These are phyloP conservation scores for Glaucomys volans DNA, from an alignment of 2,113 vertebrate genomes.

Conservation along the genomic window DNA sequence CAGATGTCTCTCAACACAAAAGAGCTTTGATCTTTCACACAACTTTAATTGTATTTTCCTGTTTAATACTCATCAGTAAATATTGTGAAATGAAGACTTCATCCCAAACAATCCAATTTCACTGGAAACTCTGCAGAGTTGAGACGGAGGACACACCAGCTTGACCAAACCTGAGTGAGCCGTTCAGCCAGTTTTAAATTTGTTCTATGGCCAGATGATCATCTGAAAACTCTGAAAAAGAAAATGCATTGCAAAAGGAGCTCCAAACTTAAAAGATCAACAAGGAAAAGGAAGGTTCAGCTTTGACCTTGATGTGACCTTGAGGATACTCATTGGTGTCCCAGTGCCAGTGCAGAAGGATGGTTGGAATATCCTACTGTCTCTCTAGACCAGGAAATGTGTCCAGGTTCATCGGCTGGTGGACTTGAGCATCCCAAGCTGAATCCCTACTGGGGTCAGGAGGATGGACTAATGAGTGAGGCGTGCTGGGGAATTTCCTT, in stretches of 20 bases:
- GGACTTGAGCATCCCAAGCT: accelerated
- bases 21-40: slow-evolving; percentile 83
- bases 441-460: neutral
- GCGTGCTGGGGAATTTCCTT: no score
- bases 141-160: neutral
- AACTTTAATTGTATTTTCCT: slow-evolving; percentile 84
- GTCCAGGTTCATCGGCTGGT: neutral
- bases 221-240: neutral
- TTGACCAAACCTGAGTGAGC: neutral
- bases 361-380: accelerated
- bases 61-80: slow-evolving; percentile 78
- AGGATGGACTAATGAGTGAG: neutral
- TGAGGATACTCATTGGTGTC: neutral
- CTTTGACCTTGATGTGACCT: neutral
- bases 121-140: neutral
- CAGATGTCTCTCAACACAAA: slow-evolving; percentile 84
- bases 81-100: slow-evolving; percentile 82
- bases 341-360: neutral
- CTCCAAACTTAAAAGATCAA: neutral
- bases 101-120: slow-evolving; percentile 74
- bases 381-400: no score
- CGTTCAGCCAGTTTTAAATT: neutral
- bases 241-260: neutral
- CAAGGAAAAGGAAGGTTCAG: no score
- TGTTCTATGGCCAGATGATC: no score